Conservation (phyloP, 2,888 invertebrate genomes). For the Drosophila leonis region DNA sequence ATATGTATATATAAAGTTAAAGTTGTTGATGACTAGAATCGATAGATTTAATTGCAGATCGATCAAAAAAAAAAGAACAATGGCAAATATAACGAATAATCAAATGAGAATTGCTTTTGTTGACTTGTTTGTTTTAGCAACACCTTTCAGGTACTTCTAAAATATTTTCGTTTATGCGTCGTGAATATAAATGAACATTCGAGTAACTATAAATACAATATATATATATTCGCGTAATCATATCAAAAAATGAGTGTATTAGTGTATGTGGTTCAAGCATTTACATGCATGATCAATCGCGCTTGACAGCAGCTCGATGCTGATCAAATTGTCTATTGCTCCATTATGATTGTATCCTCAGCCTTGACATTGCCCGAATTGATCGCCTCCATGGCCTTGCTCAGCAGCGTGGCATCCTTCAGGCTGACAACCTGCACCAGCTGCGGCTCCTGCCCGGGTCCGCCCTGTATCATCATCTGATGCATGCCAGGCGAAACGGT, state of each 20-base stretch:
- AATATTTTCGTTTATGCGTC: slow-evolving; percentile 55
- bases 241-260: slow-evolving; percentile 45
- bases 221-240: slow-evolving; percentile 11
- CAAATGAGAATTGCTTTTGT: slow-evolving; percentile 41
- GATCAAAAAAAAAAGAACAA: slow-evolving; percentile 18
- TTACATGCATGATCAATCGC: slow-evolving; percentile 37
- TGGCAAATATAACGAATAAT: slow-evolving; percentile 33
- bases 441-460: slow-evolving; percentile 90
- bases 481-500: slow-evolving; percentile 92
- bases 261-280: slow-evolving; percentile 35
- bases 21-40: slow-evolving; percentile 45
- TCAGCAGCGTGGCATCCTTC: slow-evolving; percentile 93
- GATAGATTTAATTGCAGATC: slow-evolving; percentile 27
- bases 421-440: slow-evolving; percentile 93
- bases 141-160: slow-evolving; percentile 68
- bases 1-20: slow-evolving; percentile 2
- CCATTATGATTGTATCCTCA: slow-evolving; percentile 88
- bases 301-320: slow-evolving; percentile 7
- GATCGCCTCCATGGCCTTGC: slow-evolving; percentile 91
- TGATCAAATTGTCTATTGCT: slow-evolving; percentile 78
- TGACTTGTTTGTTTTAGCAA: slow-evolving; percentile 40
- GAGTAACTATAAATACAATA: slow-evolving; percentile 9
- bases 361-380: slow-evolving; percentile 89
- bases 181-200: slow-evolving; percentile 23
- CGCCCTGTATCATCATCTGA: slow-evolving; percentile 93